These are phyloP conservation scores for Seira musarum DNA, from an alignment of 2,888 invertebrate genomes.

Conservation along the genomic window DNA sequence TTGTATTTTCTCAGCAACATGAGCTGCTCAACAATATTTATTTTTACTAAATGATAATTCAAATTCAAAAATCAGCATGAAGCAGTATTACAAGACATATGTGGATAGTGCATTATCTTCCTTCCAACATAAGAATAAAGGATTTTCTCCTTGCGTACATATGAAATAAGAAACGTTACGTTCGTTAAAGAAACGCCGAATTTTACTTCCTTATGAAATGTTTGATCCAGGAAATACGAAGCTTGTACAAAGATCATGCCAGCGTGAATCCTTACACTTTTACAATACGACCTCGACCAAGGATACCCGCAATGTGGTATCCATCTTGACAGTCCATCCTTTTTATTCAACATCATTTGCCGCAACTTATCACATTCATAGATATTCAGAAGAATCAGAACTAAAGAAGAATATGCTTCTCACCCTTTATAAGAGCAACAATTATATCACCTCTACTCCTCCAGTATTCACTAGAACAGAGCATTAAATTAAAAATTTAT, in stretches of 20 bases:
- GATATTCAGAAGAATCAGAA: too few species aligned
- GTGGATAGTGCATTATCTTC: neutral
- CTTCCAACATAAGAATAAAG: neutral
- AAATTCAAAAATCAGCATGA: neutral
- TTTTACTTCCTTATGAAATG: neutral
- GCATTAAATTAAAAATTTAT: slow-evolving; percentile 44
- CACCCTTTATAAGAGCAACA: neutral
- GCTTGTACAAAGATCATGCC: slow-evolving; percentile 39
- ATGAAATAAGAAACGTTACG: neutral
- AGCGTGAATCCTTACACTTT: slow-evolving; percentile 59
- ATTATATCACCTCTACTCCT: neutral
- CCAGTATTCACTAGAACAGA: neutral
- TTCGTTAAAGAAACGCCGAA: neutral
- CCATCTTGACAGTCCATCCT: slow-evolving; percentile 9
- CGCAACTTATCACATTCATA: too few species aligned
- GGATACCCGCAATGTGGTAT: slow-evolving; percentile 24
- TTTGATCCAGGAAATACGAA: neutral
- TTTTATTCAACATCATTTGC: slow-evolving; percentile 3
- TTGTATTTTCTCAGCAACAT: too few species aligned
- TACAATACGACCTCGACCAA: slow-evolving; percentile 45
- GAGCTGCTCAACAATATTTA: neutral
- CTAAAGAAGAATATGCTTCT: too few species aligned
- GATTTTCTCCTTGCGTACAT: neutral
- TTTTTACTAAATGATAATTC: neutral
- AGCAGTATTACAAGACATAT: neutral